These are phyloP conservation scores for Trachurus trachurus DNA, from an alignment of 2,797 vertebrate genomes.

Conservation along the genomic window DNA sequence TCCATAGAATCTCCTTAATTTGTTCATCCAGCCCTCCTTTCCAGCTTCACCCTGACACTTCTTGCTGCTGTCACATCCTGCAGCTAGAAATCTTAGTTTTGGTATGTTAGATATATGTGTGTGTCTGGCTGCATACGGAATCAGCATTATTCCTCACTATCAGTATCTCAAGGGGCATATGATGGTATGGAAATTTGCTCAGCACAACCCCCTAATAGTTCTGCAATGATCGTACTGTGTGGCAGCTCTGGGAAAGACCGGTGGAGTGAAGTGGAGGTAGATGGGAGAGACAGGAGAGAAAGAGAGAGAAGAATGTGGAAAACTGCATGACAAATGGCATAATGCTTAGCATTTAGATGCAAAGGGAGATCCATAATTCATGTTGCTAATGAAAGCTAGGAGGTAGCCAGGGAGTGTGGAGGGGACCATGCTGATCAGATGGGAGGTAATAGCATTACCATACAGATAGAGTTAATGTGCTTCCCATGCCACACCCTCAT, in stretches of 20 bases:
- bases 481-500: constrained; percentile 47
- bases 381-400: constrained; percentile 82
- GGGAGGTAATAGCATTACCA: constrained; percentile 77
- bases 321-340: constrained; percentile 72
- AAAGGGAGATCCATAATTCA: constrained; percentile 83
- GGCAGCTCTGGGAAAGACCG: constrained; percentile 48
- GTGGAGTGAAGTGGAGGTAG: constrained; percentile 54
- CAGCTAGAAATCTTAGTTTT: constrained; percentile 36
- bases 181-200: constrained; percentile 78
- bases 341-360: constrained; percentile 83
- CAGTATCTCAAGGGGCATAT: constrained; percentile 71
- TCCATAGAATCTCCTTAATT: constrained; percentile 40
- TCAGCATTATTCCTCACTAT: constrained; percentile 64
- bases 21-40: constrained; percentile 33
- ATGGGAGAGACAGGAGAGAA: constrained; percentile 54
- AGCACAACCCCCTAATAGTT: constrained; percentile 67
- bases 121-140: constrained; percentile 28
- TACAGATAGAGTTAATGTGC: constrained; percentile 76
- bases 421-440: constrained; percentile 72
- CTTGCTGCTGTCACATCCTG: constrained; percentile 25
- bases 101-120: neutral
- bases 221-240: constrained; percentile 63
- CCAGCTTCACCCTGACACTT: constrained; percentile 28
- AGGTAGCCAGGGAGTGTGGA: constrained; percentile 71
- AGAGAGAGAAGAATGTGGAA: constrained; percentile 67